A percentile compares a stretch with the other conserved stretches of the same genome.
Conservation (phyloP, 1,140 invertebrate genomes). For the Cotesia typhae region DNA sequence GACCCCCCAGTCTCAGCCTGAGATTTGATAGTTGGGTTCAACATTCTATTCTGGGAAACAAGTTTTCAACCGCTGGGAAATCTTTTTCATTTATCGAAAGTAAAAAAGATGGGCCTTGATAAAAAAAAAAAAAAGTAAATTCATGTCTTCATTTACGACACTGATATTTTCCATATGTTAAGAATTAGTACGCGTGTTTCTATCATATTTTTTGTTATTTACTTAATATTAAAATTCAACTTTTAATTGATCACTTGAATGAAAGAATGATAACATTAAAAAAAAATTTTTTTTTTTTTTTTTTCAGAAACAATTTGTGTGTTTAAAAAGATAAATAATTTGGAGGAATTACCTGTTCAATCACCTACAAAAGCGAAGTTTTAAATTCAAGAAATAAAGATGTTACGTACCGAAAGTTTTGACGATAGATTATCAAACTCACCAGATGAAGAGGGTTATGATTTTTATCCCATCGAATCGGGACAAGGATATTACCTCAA, state of each 20-base stretch:
- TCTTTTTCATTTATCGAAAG: background rate
- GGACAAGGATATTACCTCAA: constrained; percentile 42
- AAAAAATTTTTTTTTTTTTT: too few species aligned
- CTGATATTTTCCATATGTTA: background rate
- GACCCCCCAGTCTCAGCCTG: background rate
- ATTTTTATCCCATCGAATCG: constrained; percentile 38
- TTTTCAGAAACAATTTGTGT: too few species aligned
- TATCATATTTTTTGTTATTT: background rate
- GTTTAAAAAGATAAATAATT: background rate
- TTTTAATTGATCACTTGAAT: too few species aligned
- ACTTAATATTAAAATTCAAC: background rate
- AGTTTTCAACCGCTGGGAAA: constrained; percentile 17
- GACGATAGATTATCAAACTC: constrained; percentile 32
- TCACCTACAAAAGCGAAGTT: background rate
- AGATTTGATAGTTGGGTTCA: background rate
- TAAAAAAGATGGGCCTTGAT: background rate
- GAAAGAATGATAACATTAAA: too few species aligned
- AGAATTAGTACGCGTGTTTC: too few species aligned
- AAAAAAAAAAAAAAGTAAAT: background rate
- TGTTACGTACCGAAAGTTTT: constrained; percentile 10
- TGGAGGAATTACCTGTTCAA: background rate
- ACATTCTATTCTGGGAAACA: background rate
- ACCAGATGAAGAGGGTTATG: constrained; percentile 41
- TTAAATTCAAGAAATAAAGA: background rate
- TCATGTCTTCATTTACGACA: background rate